Evolutionary conservation across 2,888 invertebrate species (phyloP), one percentile per base, ranked within the genome.

Genomic region (Dicyrtomina minuta): DNA sequence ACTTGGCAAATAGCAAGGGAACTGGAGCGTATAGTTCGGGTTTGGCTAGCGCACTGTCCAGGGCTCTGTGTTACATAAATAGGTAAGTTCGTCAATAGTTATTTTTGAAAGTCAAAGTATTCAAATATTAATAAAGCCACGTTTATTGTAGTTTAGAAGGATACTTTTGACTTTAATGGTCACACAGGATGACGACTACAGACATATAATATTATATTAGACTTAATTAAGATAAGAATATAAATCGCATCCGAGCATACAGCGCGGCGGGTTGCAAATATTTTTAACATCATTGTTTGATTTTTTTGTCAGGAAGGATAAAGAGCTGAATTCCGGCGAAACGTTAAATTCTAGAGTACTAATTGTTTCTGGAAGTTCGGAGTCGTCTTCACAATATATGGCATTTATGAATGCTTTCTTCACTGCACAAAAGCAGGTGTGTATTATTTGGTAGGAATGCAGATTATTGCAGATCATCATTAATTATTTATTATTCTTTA

Each of bases 351-450:
- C 91, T 3, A 87, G 95, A 66, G 89, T 95, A 68, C 83, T 95
- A 60, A 88, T 94, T 0, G 87, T 97, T 0, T 94, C 96, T 0
- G 94, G 94, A 15, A 92, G 95, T 81, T 89, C 90, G 41, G 93
- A 94, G 81, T 92, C 92, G 5, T 92, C 93, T 0, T 91, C 92
- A 0, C 97, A 98, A 81, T 98, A 99, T 80, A 96, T 98, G 89
- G 95, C 94, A 80, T 95, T 96, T 79, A 98, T 98, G 96, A 98
- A 98, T 81, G 92, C 93, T 1, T 96, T 98, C 82, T 97, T 98
- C 80, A 94, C 97, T 2, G 95, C 97, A 1, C 94, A 92, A 82
- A 92, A 91, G 83, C n/a, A n/a, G n/a, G n/a, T n/a, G n/a, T n/a
- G n/a, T n/a, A n/a, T n/a, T n/a, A n/a, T n/a, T n/a, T n/a, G n/a